Evolutionary conservation across 2,797 vertebrate species (phyloP), one percentile per base, ranked within the genome.

Genomic region (Loriculus beryllinus): DNA sequence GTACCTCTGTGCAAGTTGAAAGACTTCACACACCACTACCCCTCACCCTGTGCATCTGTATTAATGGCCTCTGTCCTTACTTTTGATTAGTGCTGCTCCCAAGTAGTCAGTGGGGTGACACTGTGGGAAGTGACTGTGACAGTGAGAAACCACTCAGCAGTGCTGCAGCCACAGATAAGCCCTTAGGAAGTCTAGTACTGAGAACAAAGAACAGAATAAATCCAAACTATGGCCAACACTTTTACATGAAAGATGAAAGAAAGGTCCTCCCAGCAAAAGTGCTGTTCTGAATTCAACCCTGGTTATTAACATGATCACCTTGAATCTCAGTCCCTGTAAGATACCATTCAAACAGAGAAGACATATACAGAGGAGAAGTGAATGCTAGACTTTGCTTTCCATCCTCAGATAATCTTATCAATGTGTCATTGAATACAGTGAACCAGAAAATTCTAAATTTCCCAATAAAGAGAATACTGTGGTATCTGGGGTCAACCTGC

Each of bases 371-470:
- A 84, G 21, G 18, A 69, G 33, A 60, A 70, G 1, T 1, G 60
- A 80, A 60, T 25, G 40, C 15, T 94, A 95, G 90, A 18, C 70
- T 71, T 95, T 92, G 67, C 54, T 91, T 87, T 93, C n/a, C 33
- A 49, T 47, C 52, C 39, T 87, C 4, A 5, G 65, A 54, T 87
- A 82, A 85, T 78, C 52, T 29, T 59, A 90, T 65, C 48, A 62
- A 57, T 2, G 6, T 68, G 51, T 75, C 78, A 75, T 3, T 80
- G 28, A 49, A 75, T 85, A 74, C 57, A 71, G 49, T 14, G n/a
- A 52, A 70, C 14, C 21, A 78, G 62, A 83, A 94, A 93, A 89
- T 65, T 64, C 60, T 86, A 54, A 14, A 91, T 87, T 93, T 92
- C 68, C 52, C 71, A 89, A 81, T 91, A 92, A 29, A 81, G 29